Base-by-base conservation (phyloP, 2,888 invertebrate species). In the Drosophila merina region DNA sequence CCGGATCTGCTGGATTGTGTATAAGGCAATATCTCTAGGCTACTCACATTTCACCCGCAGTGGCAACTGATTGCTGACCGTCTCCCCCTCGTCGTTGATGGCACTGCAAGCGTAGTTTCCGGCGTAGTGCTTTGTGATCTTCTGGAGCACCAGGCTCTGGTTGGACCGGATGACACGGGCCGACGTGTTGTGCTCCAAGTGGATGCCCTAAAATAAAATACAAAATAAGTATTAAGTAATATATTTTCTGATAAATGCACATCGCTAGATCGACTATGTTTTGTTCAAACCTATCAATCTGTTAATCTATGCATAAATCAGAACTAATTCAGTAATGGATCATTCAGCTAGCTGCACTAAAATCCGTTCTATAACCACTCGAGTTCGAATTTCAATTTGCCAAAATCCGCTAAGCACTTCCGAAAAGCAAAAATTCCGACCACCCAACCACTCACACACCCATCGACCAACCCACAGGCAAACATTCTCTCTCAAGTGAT, bases 121-220 rank as follows among this genome's bases (percentile, higher is more conserved):
- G 76, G 96, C 96, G 91, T 95, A 96, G 91, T 95, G 95, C 75
- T 96, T 94, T 70, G 96, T 96, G 84, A 97, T 97, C 92, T 95
- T 96, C 92, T 97, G 97, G 89, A 97, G 94, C 72, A 97, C 97
- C 79, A 97, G 93, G 91, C 97, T 97, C 92, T 97, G 97, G 93
- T 97, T 97, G 92, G 97, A 97, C 91, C 96, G 95, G 90, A 97
- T 96, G 85, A 97, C 95, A 74, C 97, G 94, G 57, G 97, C 96
- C 49, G 96, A 95, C 86, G 96, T 95, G 92, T 97, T 97, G 93
- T 97, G 97, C 82, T 95, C 95, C 86, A 97, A 92, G 73, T 95
- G 93, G 56, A 95, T 93, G 72, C 95, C 96, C 97, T 97, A 93
- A 31, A 93, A 93, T 42, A 4, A 20, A 42, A 40, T 38, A 33